phyloP scores from a whole-genome alignment of 2,113 vertebrate genomes.

The Mola mola region DNA sequence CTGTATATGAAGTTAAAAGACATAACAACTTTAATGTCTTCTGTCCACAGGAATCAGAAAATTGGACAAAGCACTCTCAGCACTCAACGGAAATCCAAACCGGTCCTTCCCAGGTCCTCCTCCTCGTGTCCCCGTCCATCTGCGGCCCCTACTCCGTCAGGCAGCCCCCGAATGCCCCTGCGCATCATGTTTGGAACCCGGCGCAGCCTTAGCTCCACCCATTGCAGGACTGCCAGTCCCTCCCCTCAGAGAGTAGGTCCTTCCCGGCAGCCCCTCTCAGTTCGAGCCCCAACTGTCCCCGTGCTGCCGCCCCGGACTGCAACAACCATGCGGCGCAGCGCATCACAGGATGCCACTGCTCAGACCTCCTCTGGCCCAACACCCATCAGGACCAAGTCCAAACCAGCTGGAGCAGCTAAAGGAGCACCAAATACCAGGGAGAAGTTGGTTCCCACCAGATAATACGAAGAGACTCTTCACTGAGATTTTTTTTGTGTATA shows the following conservation, averaged over 20 bases:
- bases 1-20: not conserved
- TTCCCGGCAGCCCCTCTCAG: conserved; percentile 76
- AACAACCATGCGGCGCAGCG: conserved; percentile 74
- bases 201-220: conserved; percentile 86
- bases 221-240: conserved; percentile 87
- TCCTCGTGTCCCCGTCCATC: conserved; percentile 63
- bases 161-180: conserved; percentile 79
- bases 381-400: conserved; percentile 80
- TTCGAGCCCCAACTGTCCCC: conserved; percentile 72
- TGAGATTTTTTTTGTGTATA: no score
- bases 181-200: conserved; percentile 75
- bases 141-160: conserved; percentile 62
- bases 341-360: conserved; percentile 75
- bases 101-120: conserved; percentile 55
- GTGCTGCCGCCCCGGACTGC: conserved; percentile 72
- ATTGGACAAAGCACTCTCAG: conserved; percentile 50
- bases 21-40: conserved; percentile 1
- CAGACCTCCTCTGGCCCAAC: conserved; percentile 70
- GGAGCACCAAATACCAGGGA: conserved; percentile 82
- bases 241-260: conserved; percentile 86
- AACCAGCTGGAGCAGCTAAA: conserved; percentile 84
- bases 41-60: conserved; percentile 81
- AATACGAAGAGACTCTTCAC: conserved; percentile 80
- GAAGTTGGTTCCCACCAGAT: conserved; percentile 86
- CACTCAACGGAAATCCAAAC: conserved; percentile 65